These are phyloP conservation scores for Brachionus paranguensis DNA, from an alignment of 1,140 invertebrate genomes.

Conservation along the genomic window DNA sequence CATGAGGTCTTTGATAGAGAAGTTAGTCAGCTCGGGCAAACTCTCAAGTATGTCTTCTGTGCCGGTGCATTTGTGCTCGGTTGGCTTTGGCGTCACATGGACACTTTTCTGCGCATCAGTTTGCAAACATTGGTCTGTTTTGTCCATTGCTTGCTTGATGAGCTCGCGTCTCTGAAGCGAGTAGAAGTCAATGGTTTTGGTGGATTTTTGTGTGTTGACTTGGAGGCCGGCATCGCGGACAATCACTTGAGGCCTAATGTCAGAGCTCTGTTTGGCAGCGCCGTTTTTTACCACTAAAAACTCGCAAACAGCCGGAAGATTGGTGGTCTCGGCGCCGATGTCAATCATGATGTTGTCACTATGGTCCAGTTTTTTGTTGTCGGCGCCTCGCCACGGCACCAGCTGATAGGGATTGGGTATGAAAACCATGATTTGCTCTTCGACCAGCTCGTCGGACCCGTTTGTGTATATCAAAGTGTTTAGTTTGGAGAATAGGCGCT, in stretches of 20 bases:
- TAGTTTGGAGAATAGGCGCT: background rate
- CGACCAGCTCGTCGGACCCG: background rate
- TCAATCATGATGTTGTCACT: slow-evolving; percentile 17
- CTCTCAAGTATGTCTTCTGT: background rate
- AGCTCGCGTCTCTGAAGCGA: background rate
- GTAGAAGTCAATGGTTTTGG: background rate
- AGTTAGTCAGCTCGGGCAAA: background rate
- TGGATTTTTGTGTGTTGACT: background rate
- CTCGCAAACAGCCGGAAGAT: slow-evolving; percentile 3
- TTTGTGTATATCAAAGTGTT: background rate
- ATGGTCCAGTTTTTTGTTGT: background rate
- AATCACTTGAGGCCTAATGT: background rate
- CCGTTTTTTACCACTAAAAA: slow-evolving; percentile 2
- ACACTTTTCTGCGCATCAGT: background rate
- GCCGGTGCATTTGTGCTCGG: background rate
- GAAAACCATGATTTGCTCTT: background rate
- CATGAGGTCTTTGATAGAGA: background rate
- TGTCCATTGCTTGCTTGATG: background rate
- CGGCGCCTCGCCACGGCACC: background rate
- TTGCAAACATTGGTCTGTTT: background rate
- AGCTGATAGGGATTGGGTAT: background rate
- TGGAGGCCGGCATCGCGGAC: background rate
- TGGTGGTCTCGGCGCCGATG: background rate
- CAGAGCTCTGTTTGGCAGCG: background rate
- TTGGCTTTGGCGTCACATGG: background rate